Conservation (phyloP, 53 echinoderm and acorn worm genomes). For the Henricia sp. region DNA sequence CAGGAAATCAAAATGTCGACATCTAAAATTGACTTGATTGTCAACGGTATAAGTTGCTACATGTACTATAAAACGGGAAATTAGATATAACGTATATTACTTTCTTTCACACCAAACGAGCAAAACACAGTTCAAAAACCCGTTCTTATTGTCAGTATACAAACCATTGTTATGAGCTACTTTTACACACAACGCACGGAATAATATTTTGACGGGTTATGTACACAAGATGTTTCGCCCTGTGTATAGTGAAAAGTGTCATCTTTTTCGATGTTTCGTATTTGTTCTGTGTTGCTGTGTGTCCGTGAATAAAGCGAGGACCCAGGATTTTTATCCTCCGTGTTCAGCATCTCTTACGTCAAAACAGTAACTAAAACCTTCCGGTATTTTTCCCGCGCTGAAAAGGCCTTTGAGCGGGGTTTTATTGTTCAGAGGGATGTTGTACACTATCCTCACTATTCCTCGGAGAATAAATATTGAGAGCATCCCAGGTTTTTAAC, state of each 20-base stretch:
- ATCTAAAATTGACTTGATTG: too few relatives aligned
- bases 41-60: too few relatives aligned
- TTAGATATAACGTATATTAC: too few relatives aligned
- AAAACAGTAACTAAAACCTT: conserved; percentile 15
- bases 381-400: conserved; percentile 20
- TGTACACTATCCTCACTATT: conserved; percentile 19
- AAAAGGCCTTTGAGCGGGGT: not conserved
- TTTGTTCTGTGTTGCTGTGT: not conserved
- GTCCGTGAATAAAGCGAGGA: not conserved
- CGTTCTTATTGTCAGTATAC: too few relatives aligned
- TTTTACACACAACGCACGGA: not conserved
- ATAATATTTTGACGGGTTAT: not conserved
- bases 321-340: not conserved
- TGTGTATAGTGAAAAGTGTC: not conserved
- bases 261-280: not conserved
- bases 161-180: not conserved
- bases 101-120: too few relatives aligned
- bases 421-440: conserved; percentile 27
- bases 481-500: conserved; percentile 2
- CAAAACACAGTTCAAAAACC: too few relatives aligned
- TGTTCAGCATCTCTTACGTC: conserved; percentile 35
- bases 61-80: too few relatives aligned
- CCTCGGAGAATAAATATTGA: conserved; percentile 12
- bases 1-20: too few relatives aligned
- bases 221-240: not conserved